Percentiles rank a stretch among this genome's conserved stretches.
Conservation (phyloP, 2,113 vertebrate genomes). For the Sphyrna mokarran region DNA sequence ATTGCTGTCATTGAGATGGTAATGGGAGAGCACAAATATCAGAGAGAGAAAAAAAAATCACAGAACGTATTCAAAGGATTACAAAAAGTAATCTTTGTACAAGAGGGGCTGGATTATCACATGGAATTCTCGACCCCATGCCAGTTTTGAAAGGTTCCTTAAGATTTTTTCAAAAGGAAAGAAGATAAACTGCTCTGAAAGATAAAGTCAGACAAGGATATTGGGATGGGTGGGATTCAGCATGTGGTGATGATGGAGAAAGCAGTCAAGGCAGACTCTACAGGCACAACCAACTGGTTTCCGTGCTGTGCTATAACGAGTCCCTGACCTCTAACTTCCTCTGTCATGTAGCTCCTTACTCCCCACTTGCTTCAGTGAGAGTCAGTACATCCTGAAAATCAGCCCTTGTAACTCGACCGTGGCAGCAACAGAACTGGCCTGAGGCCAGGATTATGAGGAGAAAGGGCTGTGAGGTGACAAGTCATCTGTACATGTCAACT, state of each 20-base stretch:
- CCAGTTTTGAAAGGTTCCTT: background rate
- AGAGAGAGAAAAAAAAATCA: background rate
- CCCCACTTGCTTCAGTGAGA: background rate
- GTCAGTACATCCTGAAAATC: background rate
- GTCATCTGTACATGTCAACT: background rate
- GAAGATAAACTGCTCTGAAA: background rate
- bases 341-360: background rate
- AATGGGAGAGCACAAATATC: background rate
- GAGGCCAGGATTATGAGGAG: background rate
- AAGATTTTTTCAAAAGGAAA: background rate
- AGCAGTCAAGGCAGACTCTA: background rate
- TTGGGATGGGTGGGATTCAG: background rate
- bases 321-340: background rate
- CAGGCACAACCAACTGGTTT: background rate
- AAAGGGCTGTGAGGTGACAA: background rate
- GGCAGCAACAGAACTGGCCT: background rate
- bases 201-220: background rate
- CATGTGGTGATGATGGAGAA: background rate
- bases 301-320: background rate
- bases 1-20: background rate
- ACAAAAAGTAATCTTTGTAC: background rate
- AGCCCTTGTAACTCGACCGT: background rate
- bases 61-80: background rate
- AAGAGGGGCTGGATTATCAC: background rate
- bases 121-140: background rate